These are phyloP conservation scores for Carlito syrichta DNA, from an alignment of 2,113 vertebrate genomes.

Conservation along the genomic window DNA sequence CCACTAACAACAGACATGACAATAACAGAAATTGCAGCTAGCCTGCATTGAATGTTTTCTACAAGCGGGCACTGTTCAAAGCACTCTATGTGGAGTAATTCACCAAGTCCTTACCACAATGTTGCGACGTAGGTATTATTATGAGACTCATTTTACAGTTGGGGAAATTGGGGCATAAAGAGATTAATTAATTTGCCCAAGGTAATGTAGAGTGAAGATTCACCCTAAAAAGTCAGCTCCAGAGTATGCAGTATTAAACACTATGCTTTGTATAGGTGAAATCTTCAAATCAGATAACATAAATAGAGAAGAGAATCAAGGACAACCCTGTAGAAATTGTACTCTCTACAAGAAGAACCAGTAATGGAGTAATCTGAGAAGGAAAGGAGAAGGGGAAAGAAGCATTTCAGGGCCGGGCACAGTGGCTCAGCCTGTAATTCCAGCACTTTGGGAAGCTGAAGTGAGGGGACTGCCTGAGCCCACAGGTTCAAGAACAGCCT, in stretches of 20 bases:
- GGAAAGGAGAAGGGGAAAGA: neutral
- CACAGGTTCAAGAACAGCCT: too few species aligned
- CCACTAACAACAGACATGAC: neutral
- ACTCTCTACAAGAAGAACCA: neutral
- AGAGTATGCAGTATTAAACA: neutral
- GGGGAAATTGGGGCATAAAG: neutral
- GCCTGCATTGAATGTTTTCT: neutral
- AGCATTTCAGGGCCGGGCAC: neutral
- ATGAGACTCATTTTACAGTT: neutral
- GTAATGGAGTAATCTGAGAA: neutral
- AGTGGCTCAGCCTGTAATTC: too few species aligned
- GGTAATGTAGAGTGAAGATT: neutral
- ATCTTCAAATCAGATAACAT: neutral
- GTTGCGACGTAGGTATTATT: neutral
- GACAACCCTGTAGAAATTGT: neutral
- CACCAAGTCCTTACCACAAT: neutral
- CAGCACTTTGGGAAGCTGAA: too few species aligned
- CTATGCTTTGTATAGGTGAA: neutral
- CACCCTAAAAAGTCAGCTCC: neutral
- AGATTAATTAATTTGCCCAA: neutral
- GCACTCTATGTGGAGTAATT: neutral
- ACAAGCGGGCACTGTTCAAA: neutral
- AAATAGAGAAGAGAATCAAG: conserved; percentile 5
- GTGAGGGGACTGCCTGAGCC: too few species aligned
- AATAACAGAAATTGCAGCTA: neutral